phyloP scores from a whole-genome alignment of 1,140 invertebrate species.

The Paracyclopina nana region DNA sequence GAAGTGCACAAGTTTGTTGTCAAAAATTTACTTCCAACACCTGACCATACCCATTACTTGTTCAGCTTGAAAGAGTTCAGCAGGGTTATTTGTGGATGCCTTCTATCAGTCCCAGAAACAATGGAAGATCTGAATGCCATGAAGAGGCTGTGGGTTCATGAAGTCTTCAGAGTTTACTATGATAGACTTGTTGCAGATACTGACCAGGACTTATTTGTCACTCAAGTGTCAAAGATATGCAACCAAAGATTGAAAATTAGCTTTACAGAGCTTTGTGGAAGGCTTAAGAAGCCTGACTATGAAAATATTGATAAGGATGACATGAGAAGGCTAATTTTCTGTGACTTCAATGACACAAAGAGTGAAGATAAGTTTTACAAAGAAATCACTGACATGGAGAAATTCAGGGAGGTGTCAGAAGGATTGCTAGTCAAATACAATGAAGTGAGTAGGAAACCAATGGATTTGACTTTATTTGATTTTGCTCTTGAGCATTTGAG shows the following conservation, averaged over 20 bases:
- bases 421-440: slow-evolving; percentile 79
- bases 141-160: slow-evolving; percentile 84
- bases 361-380: slow-evolving; percentile 31
- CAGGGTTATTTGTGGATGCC: slow-evolving; percentile 71
- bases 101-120: slow-evolving; percentile 76
- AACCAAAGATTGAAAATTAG: slow-evolving; percentile 30
- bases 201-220: slow-evolving; percentile 63
- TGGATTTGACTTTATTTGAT: slow-evolving; percentile 87
- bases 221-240: slow-evolving; percentile 27
- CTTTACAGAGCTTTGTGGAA: slow-evolving; percentile 33
- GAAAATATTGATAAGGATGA: slow-evolving; percentile 46
- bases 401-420: slow-evolving; percentile 63
- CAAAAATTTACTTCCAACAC: slow-evolving; percentile 59
- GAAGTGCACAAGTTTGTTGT: slow-evolving; percentile 67
- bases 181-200: slow-evolving; percentile 65
- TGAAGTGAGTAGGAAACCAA: slow-evolving; percentile 88
- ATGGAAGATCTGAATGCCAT: slow-evolving; percentile 66
- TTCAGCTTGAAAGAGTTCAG: slow-evolving; percentile 90
- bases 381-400: slow-evolving; percentile 63
- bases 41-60: slow-evolving; percentile 71
- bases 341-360: slow-evolving; percentile 87
- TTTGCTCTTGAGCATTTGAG: slow-evolving; percentile 89
- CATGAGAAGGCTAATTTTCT: slow-evolving; percentile 69
- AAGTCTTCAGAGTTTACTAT: slow-evolving; percentile 75
- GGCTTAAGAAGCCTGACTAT: slow-evolving; percentile 30